Conservation (phyloP, 2,888 invertebrate species). For the Plusia festucae region DNA sequence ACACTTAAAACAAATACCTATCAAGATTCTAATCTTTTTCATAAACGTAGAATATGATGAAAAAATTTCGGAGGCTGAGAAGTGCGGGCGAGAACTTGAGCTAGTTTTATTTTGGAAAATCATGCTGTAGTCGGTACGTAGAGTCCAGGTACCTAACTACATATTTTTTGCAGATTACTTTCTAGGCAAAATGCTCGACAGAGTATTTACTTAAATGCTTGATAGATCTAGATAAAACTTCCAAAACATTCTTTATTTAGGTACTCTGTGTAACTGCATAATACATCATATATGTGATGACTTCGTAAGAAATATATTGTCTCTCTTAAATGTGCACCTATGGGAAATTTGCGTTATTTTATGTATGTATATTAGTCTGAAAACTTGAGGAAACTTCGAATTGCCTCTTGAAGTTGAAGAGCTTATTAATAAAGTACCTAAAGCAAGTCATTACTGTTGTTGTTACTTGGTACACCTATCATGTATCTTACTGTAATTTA, state of each 20-base stretch:
- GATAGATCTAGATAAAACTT: too few relatives aligned
- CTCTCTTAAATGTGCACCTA: neutral
- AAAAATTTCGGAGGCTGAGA: neutral
- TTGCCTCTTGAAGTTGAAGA: conserved; percentile 4
- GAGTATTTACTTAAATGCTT: too few relatives aligned
- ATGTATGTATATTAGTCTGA: conserved; percentile 4
- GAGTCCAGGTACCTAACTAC: too few relatives aligned
- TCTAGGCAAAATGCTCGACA: too few relatives aligned
- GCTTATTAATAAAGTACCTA: conserved; percentile 4
- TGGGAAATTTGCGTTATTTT: conserved; percentile 4
- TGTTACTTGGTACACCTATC: neutral
- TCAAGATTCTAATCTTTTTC: neutral
- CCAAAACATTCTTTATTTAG: too few relatives aligned
- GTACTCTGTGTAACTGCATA: too few relatives aligned
- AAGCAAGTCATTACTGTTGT: conserved; percentile 4
- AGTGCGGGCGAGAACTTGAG: too few relatives aligned
- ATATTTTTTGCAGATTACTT: too few relatives aligned
- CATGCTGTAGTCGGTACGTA: too few relatives aligned
- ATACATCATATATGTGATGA: too few relatives aligned
- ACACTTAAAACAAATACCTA: neutral
- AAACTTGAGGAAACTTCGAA: conserved; percentile 4
- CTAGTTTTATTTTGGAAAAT: too few relatives aligned
- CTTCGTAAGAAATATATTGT: too few relatives aligned
- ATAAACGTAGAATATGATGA: neutral
- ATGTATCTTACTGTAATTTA: neutral